These are phyloP conservation scores for Dipodomys stephensi DNA, from an alignment of 2,113 vertebrate genomes.

Conservation along the genomic window DNA sequence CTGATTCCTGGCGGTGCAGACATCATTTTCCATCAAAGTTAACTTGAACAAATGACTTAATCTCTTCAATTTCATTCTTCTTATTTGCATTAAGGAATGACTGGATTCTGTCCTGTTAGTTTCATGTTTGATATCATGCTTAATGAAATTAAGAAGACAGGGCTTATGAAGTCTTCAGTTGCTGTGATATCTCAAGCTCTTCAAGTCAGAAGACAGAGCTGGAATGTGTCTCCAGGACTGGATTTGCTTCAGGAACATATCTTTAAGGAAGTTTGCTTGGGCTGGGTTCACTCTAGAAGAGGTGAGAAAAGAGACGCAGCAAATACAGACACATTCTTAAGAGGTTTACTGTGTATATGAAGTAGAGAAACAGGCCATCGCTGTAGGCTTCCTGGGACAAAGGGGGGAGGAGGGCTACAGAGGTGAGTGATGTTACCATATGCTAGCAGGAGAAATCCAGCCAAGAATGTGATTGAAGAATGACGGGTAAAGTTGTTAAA, in stretches of 20 bases:
- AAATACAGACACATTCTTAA: neutral
- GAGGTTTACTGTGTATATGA: slow-evolving; percentile 11
- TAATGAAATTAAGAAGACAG: neutral
- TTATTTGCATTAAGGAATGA: slow-evolving; percentile 37
- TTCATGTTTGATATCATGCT: neutral
- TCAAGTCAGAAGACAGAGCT: neutral
- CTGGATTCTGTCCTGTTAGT: neutral
- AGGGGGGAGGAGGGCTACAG: neutral
- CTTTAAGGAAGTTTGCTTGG: neutral
- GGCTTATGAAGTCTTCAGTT: neutral
- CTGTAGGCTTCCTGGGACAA: neutral
- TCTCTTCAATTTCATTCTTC: neutral
- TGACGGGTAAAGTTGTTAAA: neutral
- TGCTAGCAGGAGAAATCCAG: neutral
- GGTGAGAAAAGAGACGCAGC: neutral
- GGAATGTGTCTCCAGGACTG: neutral
- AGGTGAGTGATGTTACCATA: neutral
- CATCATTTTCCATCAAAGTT: neutral
- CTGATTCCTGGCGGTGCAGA: neutral
- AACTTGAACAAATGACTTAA: slow-evolving; percentile 8
- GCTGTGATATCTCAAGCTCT: neutral
- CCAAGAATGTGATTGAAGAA: neutral
- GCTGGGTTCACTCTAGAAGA: neutral
- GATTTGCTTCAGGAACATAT: neutral
- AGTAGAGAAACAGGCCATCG: neutral